Evolutionary conservation across 1,140 invertebrate species (phyloP), one percentile per base, ranked within the genome.

Genomic region (Bicyclus anynana): DNA sequence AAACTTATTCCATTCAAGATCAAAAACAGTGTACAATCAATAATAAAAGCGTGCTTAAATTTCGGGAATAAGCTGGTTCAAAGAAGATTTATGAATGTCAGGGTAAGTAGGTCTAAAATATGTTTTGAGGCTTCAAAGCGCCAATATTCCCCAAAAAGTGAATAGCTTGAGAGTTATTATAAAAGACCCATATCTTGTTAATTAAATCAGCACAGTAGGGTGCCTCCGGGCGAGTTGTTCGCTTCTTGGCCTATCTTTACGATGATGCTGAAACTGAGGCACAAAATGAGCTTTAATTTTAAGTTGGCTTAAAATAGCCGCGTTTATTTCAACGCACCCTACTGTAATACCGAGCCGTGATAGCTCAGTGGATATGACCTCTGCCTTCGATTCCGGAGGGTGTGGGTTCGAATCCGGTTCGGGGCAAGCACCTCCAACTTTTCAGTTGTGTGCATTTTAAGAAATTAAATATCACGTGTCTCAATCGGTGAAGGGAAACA

Each of bases 151-250:
- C n/a, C 74, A 68, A 79, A 82, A 80, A 83, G 72, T 80, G 68
- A 70, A 77, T 76, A 66, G 35, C 54, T 47, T 51, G 46, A 44
- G 69, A 74, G 78, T 75, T 74, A 69, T 74, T 84, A 81, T 82
- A 81, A 84, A 83, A 77, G 75, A 75, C 72, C 69, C 82, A 84
- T 87, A 85, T 87, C 84, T 85, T 81, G 80, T 87, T 87, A 87
- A 87, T 87, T 87, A 87, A 87, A 85, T 87, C 84, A 79, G 61
- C 70, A 77, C 82, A 73, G 80, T 76, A 65, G 81, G 81, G 76
- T 69, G 76, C 72, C 77, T 75, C 65, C 65, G 66, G 70, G 76
- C 72, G 68, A 61, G 69, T 54, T 65, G 63, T 65, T 70, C 59
- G 65, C 65, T 57, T 72, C 72, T 75, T 72, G 65, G 63, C 65